Conservation (phyloP, 1,140 invertebrate genomes). For the Glossosoma conforme region DNA sequence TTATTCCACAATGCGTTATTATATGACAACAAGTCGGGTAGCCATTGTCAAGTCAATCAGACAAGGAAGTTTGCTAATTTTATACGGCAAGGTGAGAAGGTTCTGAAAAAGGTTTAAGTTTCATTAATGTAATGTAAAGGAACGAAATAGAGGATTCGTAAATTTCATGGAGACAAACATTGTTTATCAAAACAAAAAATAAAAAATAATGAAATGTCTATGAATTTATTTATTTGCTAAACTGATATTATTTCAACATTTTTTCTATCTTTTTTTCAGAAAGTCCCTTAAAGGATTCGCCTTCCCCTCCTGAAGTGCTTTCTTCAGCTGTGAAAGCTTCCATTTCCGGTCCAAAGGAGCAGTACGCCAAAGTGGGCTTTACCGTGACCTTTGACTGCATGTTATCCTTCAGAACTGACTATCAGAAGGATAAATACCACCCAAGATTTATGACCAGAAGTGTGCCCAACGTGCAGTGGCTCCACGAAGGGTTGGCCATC, state of each 20-base stretch:
- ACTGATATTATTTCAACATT: background rate
- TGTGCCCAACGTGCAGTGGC: constrained; percentile 38
- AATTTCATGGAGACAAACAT: too few relatives aligned
- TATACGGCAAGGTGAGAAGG: too few relatives aligned
- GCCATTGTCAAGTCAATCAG: too few relatives aligned
- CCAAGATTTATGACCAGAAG: constrained; percentile 13
- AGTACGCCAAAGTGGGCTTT: constrained; percentile 33
- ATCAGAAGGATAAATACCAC: constrained; percentile 12
- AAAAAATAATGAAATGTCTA: too few relatives aligned
- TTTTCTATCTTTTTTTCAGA: constrained; percentile 14
- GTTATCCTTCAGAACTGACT: constrained; percentile 33
- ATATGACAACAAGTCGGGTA: too few relatives aligned
- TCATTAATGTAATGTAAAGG: too few relatives aligned
- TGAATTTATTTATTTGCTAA: too few relatives aligned
- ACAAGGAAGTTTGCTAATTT: too few relatives aligned
- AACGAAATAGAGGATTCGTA: too few relatives aligned
- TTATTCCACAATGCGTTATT: too few relatives aligned
- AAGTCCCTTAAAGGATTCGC: constrained; percentile 23
- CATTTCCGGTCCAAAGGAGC: constrained; percentile 26
- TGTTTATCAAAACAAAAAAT: too few relatives aligned
- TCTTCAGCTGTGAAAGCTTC: constrained; percentile 22
- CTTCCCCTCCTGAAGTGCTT: constrained; percentile 5
- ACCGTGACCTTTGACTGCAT: constrained; percentile 39
- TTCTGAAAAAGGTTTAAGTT: too few relatives aligned
- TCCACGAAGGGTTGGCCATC: constrained; percentile 34